phyloP scores from a whole-genome alignment of 1,140 invertebrate species.

The Micrasema minimum region DNA sequence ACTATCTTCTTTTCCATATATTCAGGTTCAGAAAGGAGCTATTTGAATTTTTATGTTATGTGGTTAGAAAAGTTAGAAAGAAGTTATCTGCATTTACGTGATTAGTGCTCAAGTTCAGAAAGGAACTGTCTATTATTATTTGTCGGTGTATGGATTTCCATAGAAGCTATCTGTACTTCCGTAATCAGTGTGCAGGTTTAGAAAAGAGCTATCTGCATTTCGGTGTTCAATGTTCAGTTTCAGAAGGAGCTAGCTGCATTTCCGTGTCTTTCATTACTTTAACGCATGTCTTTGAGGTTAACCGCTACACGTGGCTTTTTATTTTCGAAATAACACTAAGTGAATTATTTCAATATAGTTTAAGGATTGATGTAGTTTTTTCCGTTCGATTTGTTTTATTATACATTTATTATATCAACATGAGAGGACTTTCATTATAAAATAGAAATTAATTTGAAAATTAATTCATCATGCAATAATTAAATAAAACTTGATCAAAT shows the following conservation, averaged over 20 bases:
- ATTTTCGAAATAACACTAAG: conserved; percentile 41
- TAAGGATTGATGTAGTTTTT: conserved; percentile 41
- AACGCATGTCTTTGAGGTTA: conserved; percentile 37
- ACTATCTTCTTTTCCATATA: too few species aligned
- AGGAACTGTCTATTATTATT: too few species aligned
- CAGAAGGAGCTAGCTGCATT: conserved; percentile 13
- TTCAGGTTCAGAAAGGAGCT: too few species aligned
- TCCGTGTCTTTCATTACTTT: conserved; percentile 17
- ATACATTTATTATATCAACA: conserved; percentile 1
- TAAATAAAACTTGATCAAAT: background rate
- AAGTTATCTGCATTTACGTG: too few species aligned
- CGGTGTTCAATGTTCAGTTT: too few species aligned
- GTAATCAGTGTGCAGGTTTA: too few species aligned
- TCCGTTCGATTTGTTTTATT: conserved; percentile 39
- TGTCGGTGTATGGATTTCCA: too few species aligned
- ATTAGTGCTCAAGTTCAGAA: too few species aligned
- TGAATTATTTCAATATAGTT: conserved; percentile 31
- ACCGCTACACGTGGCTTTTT: conserved; percentile 41
- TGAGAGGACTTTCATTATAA: conserved; percentile 11
- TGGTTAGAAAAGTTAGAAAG: too few species aligned
- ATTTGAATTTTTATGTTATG: too few species aligned
- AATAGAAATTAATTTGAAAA: background rate
- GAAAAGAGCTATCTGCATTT: too few species aligned
- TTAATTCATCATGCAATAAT: background rate
- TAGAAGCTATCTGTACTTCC: too few species aligned